Conservation (phyloP, 2,797 vertebrate species). For the Darevskia mixta region DNA sequence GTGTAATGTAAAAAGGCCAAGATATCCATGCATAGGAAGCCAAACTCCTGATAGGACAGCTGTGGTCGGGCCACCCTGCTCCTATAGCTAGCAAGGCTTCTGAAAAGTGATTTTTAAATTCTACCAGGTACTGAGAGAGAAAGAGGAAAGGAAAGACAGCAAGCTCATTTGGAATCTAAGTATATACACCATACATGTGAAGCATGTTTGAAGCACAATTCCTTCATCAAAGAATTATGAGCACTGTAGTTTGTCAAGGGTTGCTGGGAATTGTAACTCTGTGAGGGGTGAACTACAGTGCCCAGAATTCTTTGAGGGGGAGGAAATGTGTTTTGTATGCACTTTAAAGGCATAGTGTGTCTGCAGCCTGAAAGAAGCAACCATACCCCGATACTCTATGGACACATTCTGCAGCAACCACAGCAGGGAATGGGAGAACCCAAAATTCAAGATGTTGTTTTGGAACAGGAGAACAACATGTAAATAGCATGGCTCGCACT, state of each 20-base stretch:
- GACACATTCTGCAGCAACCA: neutral
- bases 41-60: neutral
- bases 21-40: neutral
- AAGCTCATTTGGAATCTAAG: neutral
- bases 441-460: neutral
- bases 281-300: no score
- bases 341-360: no score
- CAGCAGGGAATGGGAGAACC: neutral
- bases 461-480: neutral
- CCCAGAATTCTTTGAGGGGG: no score
- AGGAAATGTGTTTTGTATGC: no score
- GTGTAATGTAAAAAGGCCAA: neutral
- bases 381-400: neutral
- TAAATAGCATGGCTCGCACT: neutral
- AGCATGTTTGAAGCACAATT: no score
- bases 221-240: no score
- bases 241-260: no score
- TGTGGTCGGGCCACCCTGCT: neutral
- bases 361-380: no score
- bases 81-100: neutral
- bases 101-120: accelerated
- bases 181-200: no score
- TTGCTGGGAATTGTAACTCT: no score
- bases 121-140: neutral
- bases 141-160: neutral